A percentile compares a stretch with the other conserved stretches of the same genome.
Conservation (phyloP, 2,797 vertebrate genomes). For the Chromobotia macracanthus region DNA sequence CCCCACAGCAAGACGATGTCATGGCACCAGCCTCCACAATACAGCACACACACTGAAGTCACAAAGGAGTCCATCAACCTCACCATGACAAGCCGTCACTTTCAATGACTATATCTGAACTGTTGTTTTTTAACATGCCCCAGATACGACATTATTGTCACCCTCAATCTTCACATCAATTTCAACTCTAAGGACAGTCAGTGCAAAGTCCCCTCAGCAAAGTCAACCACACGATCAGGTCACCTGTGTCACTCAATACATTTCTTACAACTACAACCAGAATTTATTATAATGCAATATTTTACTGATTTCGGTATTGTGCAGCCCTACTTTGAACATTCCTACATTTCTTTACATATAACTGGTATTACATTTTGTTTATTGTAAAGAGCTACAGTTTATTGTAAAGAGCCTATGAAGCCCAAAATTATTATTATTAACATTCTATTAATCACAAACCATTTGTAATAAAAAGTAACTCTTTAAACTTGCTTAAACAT, state of each 20-base stretch:
- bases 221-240: slow-evolving; percentile 10
- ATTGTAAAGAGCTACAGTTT: neutral
- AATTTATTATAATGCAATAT: too few relatives aligned
- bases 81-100: slow-evolving; percentile 77
- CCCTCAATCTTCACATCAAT: slow-evolving; percentile 69
- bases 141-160: slow-evolving; percentile 74
- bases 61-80: slow-evolving; percentile 70
- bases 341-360: too few relatives aligned
- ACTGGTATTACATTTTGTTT: neutral
- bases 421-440: neutral
- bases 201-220: slow-evolving; percentile 39
- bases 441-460: neutral
- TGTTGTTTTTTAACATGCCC: slow-evolving; percentile 60
- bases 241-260: neutral
- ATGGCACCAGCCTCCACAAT: slow-evolving; percentile 10
- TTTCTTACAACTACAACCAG: neutral
- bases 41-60: slow-evolving; percentile 41
- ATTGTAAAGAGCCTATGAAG: neutral
- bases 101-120: slow-evolving; percentile 74
- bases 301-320: too few relatives aligned
- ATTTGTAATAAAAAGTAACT: neutral
- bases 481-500: neutral
- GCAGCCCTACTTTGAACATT: too few relatives aligned
- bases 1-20: slow-evolving; percentile 41
- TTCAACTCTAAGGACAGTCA: slow-evolving; percentile 41